Evolutionary conservation across 2,113 vertebrate genomes (phyloP).

Genomic region (Crotalus viridis): DNA sequence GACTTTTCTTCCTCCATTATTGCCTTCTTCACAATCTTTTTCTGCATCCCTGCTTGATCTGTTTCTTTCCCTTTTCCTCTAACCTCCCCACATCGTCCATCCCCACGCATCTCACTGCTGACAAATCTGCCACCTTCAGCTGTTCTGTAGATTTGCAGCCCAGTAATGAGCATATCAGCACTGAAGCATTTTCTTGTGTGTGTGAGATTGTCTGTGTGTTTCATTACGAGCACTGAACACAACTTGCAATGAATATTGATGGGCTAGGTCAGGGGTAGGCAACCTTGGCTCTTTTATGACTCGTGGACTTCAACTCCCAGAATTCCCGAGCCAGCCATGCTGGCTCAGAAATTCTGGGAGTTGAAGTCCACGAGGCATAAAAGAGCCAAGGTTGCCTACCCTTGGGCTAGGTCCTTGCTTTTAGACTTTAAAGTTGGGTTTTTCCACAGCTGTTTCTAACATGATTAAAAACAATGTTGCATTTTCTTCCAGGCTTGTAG

Average conservation of each 20-base stretch:
- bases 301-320: too few relatives aligned
- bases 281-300: too few relatives aligned
- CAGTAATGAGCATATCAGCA: constrained; percentile 61
- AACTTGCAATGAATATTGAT: constrained; percentile 1
- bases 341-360: too few relatives aligned
- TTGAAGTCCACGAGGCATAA: too few relatives aligned
- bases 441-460: background rate
- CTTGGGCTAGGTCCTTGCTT: background rate
- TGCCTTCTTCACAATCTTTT: constrained; percentile 3
- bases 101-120: background rate
- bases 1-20: background rate
- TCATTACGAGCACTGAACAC: background rate
- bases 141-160: constrained; percentile 7
- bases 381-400: too few relatives aligned
- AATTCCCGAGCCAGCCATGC: too few relatives aligned
- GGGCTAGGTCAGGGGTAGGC: background rate
- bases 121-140: constrained; percentile 57
- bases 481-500: background rate
- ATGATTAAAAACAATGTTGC: background rate
- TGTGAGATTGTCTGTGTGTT: background rate
- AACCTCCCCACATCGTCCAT: background rate
- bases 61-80: constrained; percentile 19
- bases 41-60: constrained; percentile 35
- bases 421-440: background rate
- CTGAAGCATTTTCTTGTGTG: constrained; percentile 3